These are phyloP conservation scores for Nasua narica DNA, from an alignment of 2,797 vertebrate genomes.

Conservation along the genomic window DNA sequence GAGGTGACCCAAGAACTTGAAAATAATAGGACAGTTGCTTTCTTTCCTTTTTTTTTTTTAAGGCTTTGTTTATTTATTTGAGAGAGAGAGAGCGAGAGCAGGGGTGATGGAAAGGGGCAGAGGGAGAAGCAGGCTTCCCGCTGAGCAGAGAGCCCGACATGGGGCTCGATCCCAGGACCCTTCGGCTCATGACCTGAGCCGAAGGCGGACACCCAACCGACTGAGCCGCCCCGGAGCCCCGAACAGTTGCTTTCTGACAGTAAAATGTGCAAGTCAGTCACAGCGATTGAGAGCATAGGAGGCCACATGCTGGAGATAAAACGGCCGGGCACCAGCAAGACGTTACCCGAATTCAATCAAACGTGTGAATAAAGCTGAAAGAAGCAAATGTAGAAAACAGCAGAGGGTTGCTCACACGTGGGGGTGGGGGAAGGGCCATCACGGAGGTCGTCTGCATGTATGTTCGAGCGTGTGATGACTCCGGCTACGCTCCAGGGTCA, in stretches of 20 bases:
- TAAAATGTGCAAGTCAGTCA: background rate
- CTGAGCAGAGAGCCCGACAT: no score
- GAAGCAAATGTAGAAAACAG: background rate
- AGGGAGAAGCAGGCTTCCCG: no score
- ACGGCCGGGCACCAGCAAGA: background rate
- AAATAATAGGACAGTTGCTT: background rate
- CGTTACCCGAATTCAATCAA: background rate
- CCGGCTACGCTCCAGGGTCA: background rate
- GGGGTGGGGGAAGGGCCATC: background rate
- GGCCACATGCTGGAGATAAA: no score
- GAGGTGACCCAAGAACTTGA: background rate
- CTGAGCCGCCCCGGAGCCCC: rapidly evolving
- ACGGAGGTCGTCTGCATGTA: background rate
- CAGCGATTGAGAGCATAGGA: rapidly evolving
- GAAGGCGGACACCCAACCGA: no score
- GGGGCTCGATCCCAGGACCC: no score
- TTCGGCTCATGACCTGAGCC: no score
- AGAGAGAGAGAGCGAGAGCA: no score
- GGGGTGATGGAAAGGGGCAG: no score
- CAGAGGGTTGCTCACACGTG: background rate
- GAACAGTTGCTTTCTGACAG: background rate
- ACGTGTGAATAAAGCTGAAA: background rate
- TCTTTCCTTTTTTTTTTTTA: no score
- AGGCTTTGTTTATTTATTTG: no score
- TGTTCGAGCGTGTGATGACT: no score